A percentile compares a stretch with the other conserved stretches of the same genome.
These are phyloP conservation scores for Argynnis bischoffii DNA, from an alignment of 2,888 invertebrate species.

Conservation along the genomic window DNA sequence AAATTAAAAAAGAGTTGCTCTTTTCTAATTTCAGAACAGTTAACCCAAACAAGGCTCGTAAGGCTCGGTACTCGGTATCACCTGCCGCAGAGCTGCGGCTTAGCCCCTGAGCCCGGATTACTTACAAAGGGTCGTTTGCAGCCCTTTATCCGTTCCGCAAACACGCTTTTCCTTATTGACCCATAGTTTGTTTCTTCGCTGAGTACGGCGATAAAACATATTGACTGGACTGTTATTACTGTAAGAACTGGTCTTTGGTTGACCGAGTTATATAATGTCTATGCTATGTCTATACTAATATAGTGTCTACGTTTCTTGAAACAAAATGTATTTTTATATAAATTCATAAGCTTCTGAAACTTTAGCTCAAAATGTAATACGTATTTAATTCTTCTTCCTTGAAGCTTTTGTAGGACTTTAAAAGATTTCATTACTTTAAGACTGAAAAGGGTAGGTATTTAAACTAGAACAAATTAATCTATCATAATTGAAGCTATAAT, in stretches of 20 bases:
- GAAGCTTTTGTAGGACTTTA: too few relatives aligned
- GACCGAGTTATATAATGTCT: background rate
- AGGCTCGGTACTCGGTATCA: slow-evolving; percentile 16
- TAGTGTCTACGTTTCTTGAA: too few relatives aligned
- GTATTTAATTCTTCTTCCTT: too few relatives aligned
- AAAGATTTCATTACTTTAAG: too few relatives aligned
- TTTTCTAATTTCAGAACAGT: background rate
- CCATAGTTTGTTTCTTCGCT: slow-evolving; percentile 22
- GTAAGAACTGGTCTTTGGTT: background rate
- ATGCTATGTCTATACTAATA: too few relatives aligned
- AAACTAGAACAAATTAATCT: too few relatives aligned
- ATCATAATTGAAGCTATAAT: too few relatives aligned
- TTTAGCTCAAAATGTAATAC: too few relatives aligned
- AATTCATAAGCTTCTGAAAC: too few relatives aligned
- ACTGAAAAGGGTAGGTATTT: too few relatives aligned
- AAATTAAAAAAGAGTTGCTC: too few relatives aligned
- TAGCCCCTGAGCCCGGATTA: slow-evolving; percentile 21
- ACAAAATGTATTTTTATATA: too few relatives aligned
- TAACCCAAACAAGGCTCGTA: background rate
- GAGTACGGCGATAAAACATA: slow-evolving; percentile 17
- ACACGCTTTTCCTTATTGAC: slow-evolving; percentile 28
- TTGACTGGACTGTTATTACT: slow-evolving; percentile 4
- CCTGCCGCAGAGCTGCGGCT: slow-evolving; percentile 24
- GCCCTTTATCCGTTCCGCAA: slow-evolving; percentile 17
- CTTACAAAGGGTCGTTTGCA: slow-evolving; percentile 17